Percentiles rank a stretch among this genome's conserved stretches.
phyloP scores from a whole-genome alignment of 2,888 invertebrate genomes.

The Cinara cedri region DNA sequence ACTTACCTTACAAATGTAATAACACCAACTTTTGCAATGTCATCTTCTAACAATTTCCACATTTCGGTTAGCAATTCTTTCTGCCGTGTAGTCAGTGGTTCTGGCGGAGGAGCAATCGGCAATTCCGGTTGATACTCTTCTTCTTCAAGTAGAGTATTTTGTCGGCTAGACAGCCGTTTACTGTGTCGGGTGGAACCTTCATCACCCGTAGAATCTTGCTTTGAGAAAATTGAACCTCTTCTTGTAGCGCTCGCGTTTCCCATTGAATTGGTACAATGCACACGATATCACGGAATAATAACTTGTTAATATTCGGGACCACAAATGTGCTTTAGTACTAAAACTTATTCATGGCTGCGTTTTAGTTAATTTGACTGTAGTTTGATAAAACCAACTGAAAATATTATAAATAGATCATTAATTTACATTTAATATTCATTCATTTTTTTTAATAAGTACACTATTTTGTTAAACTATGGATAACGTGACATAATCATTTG shows the following conservation, averaged over 20 bases:
- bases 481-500: too few relatives aligned
- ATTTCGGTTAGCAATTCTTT: conserved; percentile 63
- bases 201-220: conserved; percentile 59
- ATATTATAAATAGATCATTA: background rate
- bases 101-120: conserved; percentile 58
- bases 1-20: conserved; percentile 64
- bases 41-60: conserved; percentile 63
- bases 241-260: conserved; percentile 60
- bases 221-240: conserved; percentile 60
- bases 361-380: background rate
- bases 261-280: conserved; percentile 55
- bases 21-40: conserved; percentile 64
- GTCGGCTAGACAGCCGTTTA: conserved; percentile 58
- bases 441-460: too few relatives aligned
- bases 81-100: conserved; percentile 62
- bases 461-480: too few relatives aligned
- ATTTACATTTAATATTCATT: too few relatives aligned
- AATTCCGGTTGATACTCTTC: conserved; percentile 56
- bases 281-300: background rate
- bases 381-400: background rate
- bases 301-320: background rate
- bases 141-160: conserved; percentile 60
- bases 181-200: conserved; percentile 55
- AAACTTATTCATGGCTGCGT: background rate
- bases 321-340: background rate